Evolutionary conservation across 1,140 invertebrate species (phyloP), one percentile per base, ranked within the genome.

Genomic region (Phocides pigmalion): DNA sequence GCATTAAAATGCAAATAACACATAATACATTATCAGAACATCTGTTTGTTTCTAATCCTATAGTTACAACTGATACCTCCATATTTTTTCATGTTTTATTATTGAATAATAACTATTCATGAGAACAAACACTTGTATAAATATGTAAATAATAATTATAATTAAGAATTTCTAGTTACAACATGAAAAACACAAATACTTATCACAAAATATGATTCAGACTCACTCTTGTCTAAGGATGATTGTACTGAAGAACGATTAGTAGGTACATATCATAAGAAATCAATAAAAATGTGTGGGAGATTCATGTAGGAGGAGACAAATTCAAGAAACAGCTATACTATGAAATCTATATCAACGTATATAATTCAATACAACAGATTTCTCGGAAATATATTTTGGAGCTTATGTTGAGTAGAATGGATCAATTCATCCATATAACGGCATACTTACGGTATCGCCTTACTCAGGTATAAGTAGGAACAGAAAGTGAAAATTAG

Each of bases 221-320:
- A 51, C 49, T 35, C 11, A n/a, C 15, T 51, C 22, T 35, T 51
- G 11, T 9, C 9, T n/a, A 39, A 39, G 15, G 35, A 51, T 16
- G 15, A 25, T 12, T 51, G 11, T 22, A 50, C 28, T 28, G 25
- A 4, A 28, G 25, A 8, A 6, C 5, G 25, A 28, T 28, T 28
- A 50, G 6, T 25, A 32, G 6, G 14, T 32, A 50, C 14, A 28
- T 50, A 25, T 49, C 20, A 49, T 4, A 32, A 32, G 25, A 59
- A 59, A 59, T 59, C 54, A 46, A 59, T 59, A 59, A 59, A 59
- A 32, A 46, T 44, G 54, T 59, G 51, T 42, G 54, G 37, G 39
- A 59, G 54, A 35, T 59, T 35, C 35, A 42, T 59, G 54, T 59
- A 25, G 54, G 54, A 59, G 17, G 54, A 59, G 25, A 16, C 20